Percentiles rank a stretch among this genome's conserved stretches.
Evolutionary conservation across 30 jellyfish, hydroid and myxozoan species (phyloP).

Genomic region (Hydractinia echinata): DNA sequence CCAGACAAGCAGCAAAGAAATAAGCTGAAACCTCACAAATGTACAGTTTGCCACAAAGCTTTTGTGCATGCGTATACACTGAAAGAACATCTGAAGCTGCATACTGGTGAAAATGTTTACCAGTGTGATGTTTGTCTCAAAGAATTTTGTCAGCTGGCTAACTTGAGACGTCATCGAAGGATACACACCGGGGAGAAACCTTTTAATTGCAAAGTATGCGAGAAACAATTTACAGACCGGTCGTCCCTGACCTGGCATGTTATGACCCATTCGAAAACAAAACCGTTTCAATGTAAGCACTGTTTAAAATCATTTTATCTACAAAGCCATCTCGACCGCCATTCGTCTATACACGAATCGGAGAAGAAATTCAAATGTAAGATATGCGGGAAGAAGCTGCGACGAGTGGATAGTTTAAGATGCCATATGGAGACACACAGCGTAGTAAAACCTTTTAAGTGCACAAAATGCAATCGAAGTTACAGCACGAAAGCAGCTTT

Average conservation of each 20-base stretch:
- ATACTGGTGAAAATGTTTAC: too few species aligned
- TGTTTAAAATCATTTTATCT: background rate
- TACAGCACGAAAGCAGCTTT: background rate
- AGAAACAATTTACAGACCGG: constrained; percentile 4
- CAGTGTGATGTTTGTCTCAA: background rate
- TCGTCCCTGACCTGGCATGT: constrained; percentile 3
- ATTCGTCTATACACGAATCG: background rate
- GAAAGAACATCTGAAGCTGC: too few species aligned
- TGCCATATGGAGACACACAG: constrained; percentile 6
- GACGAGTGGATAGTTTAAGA: constrained; percentile 7
- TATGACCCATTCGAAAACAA: background rate
- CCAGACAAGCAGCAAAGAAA: too few species aligned
- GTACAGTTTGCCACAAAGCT: too few species aligned
- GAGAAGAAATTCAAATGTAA: background rate
- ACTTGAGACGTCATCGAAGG: background rate
- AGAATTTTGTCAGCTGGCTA: constrained; percentile 1
- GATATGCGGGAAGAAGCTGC: background rate
- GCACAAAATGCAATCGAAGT: background rate
- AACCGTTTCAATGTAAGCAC: background rate
- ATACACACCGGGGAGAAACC: constrained; percentile 13
- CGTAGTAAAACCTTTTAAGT: background rate
- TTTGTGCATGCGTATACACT: too few species aligned
- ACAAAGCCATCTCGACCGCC: background rate
- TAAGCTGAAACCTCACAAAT: too few species aligned
- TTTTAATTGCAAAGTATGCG: constrained; percentile 3